Evolutionary conservation across 1,140 invertebrate species (phyloP).

Genomic region (Drosophila navojoa): DNA sequence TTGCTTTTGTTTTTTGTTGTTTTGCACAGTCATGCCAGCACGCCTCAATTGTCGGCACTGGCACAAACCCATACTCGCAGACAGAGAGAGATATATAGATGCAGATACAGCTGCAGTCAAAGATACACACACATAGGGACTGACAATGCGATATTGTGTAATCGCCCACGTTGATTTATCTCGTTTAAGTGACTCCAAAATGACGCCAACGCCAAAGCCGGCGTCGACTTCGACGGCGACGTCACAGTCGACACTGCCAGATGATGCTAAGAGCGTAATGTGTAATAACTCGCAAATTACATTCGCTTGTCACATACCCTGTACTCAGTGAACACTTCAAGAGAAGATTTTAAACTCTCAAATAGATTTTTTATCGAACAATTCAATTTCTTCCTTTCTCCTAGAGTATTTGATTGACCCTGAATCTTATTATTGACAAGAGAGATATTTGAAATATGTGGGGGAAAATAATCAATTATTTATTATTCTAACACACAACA

Average conservation of each 20-base stretch:
- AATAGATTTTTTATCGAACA: neutral
- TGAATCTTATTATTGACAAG: no score
- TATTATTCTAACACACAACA: no score
- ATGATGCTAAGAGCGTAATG: slow-evolving; percentile 72
- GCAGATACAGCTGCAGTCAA: slow-evolving; percentile 8
- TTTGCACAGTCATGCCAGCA: slow-evolving; percentile 68
- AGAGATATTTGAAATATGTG: no score
- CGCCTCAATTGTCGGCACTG: slow-evolving; percentile 39
- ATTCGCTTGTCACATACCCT: slow-evolving; percentile 29
- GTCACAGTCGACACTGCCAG: neutral
- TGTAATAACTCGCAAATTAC: slow-evolving; percentile 68
- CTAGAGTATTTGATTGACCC: neutral
- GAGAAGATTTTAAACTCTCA: neutral
- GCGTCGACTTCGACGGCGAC: slow-evolving; percentile 13
- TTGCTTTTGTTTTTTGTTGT: slow-evolving; percentile 29
- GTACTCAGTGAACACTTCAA: neutral
- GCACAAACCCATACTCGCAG: neutral
- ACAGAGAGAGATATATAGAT: slow-evolving; percentile 2
- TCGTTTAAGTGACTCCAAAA: slow-evolving; percentile 79
- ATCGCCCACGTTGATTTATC: slow-evolving; percentile 83
- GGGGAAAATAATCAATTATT: no score
- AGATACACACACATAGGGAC: slow-evolving; percentile 12
- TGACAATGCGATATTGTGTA: slow-evolving; percentile 74
- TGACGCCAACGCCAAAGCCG: slow-evolving; percentile 37
- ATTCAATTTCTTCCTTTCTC: no score